Evolutionary conservation across 2,797 vertebrate genomes (phyloP).

Genomic region (Hirundo rustica): DNA sequence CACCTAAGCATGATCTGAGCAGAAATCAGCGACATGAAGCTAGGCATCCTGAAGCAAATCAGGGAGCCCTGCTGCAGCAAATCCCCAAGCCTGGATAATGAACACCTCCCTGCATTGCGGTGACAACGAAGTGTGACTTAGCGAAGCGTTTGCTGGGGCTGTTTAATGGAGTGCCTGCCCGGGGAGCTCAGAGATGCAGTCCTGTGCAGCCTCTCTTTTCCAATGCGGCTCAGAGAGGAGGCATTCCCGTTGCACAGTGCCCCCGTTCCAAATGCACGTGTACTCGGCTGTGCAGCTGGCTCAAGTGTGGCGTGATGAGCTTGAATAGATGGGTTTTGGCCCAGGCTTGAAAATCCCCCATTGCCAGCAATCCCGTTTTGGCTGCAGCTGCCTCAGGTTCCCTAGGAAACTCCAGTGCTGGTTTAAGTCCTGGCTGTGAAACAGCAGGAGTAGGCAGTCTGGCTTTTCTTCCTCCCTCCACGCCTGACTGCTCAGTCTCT

Average conservation of each 20-base stretch:
- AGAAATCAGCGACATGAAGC: neutral
- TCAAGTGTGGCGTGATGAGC: neutral
- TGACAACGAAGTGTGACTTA: neutral
- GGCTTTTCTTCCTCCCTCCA: neutral
- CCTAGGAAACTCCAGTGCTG: conserved; percentile 2
- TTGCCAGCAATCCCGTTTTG: neutral
- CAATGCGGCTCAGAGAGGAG: fast-evolving
- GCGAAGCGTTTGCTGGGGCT: neutral
- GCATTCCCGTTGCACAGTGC: neutral
- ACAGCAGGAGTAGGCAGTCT: neutral
- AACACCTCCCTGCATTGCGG: conserved; percentile 21
- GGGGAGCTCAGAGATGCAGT: neutral
- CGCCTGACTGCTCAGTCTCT: neutral
- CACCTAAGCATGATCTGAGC: neutral
- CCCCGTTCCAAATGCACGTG: fast-evolving
- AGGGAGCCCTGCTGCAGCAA: neutral
- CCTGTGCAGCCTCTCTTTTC: neutral
- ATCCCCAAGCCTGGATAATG: neutral
- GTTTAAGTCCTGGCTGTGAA: neutral
- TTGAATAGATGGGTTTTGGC: conserved; percentile 2
- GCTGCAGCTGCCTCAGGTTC: conserved; percentile 1
- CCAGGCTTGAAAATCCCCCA: neutral
- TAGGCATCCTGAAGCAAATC: neutral
- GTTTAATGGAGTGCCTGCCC: neutral
- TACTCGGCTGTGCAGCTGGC: neutral